Conservation (phyloP, 2,888 invertebrate genomes). For the Cheiracanthium punctorium region DNA sequence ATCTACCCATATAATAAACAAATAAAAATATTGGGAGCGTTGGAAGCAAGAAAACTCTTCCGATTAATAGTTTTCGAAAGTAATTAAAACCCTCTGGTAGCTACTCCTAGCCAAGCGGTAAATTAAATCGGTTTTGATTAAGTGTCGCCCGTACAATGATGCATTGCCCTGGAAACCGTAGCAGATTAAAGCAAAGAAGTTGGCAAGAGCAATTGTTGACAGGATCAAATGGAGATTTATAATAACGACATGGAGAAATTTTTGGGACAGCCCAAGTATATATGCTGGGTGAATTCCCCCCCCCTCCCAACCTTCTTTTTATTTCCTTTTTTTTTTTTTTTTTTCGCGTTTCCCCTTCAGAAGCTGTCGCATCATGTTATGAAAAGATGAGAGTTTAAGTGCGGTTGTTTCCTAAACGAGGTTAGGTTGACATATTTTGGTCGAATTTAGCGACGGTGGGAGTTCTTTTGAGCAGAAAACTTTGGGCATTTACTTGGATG, state of each 20-base stretch:
- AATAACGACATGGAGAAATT: slow-evolving; percentile 35
- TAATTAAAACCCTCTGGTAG: slow-evolving; percentile 62
- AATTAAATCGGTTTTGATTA: slow-evolving; percentile 69
- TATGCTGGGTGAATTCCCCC: too few species aligned
- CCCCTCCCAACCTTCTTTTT: background rate
- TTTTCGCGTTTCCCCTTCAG: background rate
- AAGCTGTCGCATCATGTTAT: background rate
- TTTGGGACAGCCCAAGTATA: background rate
- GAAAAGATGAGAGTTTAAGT: background rate
- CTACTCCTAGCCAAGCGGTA: slow-evolving; percentile 48
- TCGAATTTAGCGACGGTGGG: background rate
- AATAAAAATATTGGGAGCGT: slow-evolving; percentile 22
- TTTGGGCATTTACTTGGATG: background rate
- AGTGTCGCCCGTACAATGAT: slow-evolving; percentile 52
- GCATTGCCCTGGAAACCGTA: slow-evolving; percentile 35
- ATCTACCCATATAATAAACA: slow-evolving; percentile 41
- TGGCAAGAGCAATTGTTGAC: slow-evolving; percentile 20
- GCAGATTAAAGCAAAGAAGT: slow-evolving; percentile 35
- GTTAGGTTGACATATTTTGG: slow-evolving; percentile 4
- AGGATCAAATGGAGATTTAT: slow-evolving; percentile 62
- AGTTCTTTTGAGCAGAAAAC: slow-evolving; percentile 8
- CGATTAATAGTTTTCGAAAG: slow-evolving; percentile 69
- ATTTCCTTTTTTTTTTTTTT: background rate
- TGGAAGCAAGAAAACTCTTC: slow-evolving; percentile 21
- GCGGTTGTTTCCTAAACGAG: background rate